Conservation (phyloP, 2,113 vertebrate species). For the Tragelaphus scriptus region DNA sequence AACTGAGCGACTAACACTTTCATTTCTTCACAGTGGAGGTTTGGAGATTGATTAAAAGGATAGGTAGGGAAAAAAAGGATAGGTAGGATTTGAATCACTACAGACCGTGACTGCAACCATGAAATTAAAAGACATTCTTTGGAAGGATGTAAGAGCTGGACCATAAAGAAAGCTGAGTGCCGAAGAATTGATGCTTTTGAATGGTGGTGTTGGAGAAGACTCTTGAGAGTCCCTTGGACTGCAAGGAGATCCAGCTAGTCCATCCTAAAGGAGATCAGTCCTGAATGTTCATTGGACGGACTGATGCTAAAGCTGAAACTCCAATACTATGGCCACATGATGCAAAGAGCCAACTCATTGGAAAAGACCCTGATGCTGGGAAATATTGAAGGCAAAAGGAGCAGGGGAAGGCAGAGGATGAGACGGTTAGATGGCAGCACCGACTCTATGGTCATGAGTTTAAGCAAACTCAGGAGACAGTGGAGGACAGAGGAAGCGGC, state of each 20-base stretch:
- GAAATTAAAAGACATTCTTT: background rate
- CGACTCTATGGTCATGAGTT: background rate
- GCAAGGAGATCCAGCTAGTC: background rate
- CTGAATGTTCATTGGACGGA: background rate
- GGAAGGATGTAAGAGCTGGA: background rate
- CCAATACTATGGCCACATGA: background rate
- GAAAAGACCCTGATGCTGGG: background rate
- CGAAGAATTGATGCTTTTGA: background rate
- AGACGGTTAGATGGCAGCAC: background rate
- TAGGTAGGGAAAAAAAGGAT: accelerated
- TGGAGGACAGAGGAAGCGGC: background rate
- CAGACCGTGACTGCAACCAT: background rate
- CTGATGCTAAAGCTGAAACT: background rate
- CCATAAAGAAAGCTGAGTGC: background rate
- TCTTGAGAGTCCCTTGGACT: background rate
- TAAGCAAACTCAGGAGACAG: background rate
- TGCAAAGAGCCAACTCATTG: background rate
- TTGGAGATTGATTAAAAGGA: background rate
- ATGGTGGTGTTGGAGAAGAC: background rate
- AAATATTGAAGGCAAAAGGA: background rate
- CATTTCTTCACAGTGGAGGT: background rate
- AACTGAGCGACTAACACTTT: background rate
- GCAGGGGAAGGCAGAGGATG: background rate
- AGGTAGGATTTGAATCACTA: background rate
- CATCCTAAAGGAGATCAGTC: background rate